phyloP scores from a whole-genome alignment of 2,888 invertebrate genomes.

The Gymnocheta viridis region DNA sequence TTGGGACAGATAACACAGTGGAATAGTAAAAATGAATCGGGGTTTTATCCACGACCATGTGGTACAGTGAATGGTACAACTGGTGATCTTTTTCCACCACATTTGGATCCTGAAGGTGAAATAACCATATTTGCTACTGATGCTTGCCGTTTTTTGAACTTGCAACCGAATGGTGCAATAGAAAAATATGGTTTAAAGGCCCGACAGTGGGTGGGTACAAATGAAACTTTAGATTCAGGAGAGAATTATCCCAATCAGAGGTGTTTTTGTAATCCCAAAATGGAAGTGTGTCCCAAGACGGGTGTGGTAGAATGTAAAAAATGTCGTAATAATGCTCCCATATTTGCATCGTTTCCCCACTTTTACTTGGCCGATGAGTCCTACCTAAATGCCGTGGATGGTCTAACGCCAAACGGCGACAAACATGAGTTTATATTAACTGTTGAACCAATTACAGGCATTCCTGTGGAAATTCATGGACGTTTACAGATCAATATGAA shows the following conservation, averaged over 20 bases:
- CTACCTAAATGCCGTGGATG: slow-evolving; percentile 85
- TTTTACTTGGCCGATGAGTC: slow-evolving; percentile 88
- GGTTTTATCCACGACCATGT: slow-evolving; percentile 85
- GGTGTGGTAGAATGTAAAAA: slow-evolving; percentile 89
- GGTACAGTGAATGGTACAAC: slow-evolving; percentile 87
- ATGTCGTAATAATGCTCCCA: slow-evolving; percentile 91
- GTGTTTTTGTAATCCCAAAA: slow-evolving; percentile 86
- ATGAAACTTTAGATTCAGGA: slow-evolving; percentile 88
- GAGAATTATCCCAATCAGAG: slow-evolving; percentile 84
- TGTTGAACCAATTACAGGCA: slow-evolving; percentile 89
- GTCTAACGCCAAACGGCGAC: slow-evolving; percentile 86
- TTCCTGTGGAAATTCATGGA: slow-evolving; percentile 89
- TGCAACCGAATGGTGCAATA: slow-evolving; percentile 75
- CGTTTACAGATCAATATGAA: slow-evolving; percentile 90
- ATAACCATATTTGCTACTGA: slow-evolving; percentile 89
- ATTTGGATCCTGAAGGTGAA: slow-evolving; percentile 82
- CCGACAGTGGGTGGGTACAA: slow-evolving; percentile 83
- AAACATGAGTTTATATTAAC: slow-evolving; percentile 86
- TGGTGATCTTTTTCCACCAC: slow-evolving; percentile 91
- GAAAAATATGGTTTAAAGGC: slow-evolving; percentile 75
- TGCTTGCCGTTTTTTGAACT: slow-evolving; percentile 87
- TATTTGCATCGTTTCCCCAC: slow-evolving; percentile 91
- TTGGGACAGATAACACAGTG: slow-evolving; percentile 88
- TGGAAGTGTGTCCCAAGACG: slow-evolving; percentile 83
- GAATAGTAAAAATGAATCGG: slow-evolving; percentile 85